Evolutionary conservation across 2,113 vertebrate species (phyloP).

Genomic region (Perognathus longimembris): DNA sequence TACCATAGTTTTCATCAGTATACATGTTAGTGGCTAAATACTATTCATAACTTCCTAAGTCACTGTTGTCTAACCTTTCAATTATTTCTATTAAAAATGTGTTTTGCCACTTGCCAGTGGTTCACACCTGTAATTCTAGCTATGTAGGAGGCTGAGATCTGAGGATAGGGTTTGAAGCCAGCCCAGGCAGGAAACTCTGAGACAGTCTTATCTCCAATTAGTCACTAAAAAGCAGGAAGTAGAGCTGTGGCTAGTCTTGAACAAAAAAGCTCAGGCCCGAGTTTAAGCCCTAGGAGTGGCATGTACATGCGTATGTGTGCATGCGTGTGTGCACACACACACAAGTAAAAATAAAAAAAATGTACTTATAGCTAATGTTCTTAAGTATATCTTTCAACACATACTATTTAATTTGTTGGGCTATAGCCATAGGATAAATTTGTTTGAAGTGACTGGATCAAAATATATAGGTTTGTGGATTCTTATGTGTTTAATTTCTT

Average conservation of each 20-base stretch:
- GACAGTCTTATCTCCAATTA: too few relatives aligned
- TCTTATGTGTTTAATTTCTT: not conserved
- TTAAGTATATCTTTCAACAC: not conserved
- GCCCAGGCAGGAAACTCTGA: too few relatives aligned
- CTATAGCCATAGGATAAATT: not conserved
- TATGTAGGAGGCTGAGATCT: too few relatives aligned
- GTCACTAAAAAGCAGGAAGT: too few relatives aligned
- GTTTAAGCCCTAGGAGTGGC: too few relatives aligned
- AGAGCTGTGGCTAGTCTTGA: too few relatives aligned
- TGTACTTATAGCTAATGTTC: not conserved
- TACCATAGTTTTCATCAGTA: not conserved
- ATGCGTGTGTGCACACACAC: too few relatives aligned
- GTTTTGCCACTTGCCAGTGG: too few relatives aligned
- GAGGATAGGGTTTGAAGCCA: too few relatives aligned
- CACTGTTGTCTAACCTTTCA: not conserved
- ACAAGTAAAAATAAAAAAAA: not conserved
- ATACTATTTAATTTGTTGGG: not conserved
- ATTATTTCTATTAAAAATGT: not conserved
- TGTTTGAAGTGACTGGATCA: conserved; percentile 11
- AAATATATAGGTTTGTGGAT: not conserved
- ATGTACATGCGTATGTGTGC: too few relatives aligned
- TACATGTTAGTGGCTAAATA: conserved; percentile 12
- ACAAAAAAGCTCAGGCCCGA: too few relatives aligned
- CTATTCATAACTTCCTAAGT: not conserved
- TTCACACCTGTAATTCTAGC: too few relatives aligned